Conservation (phyloP, 2,113 vertebrate species). For the Cochlearius cochlearius region DNA sequence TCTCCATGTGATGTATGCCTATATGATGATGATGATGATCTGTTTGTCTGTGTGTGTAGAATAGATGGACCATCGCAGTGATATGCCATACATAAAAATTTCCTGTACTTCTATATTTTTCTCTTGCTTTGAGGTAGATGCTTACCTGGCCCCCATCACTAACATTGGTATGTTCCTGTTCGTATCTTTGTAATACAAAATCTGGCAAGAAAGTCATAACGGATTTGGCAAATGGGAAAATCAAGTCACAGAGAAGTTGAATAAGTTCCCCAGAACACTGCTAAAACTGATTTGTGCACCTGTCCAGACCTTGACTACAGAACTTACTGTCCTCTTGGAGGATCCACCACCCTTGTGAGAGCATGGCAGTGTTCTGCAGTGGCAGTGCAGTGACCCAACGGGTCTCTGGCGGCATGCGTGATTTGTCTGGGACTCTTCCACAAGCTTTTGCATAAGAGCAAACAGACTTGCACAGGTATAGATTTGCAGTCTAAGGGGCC, state of each 20-base stretch:
- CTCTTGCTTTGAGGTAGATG: neutral
- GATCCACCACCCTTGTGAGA: neutral
- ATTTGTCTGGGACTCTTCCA: neutral
- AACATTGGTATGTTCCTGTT: neutral
- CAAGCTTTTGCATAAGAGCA: neutral
- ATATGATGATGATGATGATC: neutral
- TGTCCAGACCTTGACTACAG: neutral
- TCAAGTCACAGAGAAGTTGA: neutral
- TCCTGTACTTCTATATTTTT: neutral
- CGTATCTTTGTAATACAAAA: neutral
- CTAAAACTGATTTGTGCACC: neutral
- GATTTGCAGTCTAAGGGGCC: neutral
- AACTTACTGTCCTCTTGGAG: neutral
- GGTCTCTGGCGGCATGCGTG: neutral
- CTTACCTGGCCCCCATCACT: neutral
- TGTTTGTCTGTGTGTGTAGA: neutral
- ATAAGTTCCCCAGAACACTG: neutral
- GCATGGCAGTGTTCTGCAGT: accelerated
- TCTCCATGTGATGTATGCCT: neutral
- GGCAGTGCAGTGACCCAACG: accelerated
- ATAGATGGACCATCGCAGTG: neutral
- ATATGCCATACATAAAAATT: neutral
- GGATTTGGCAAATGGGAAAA: neutral
- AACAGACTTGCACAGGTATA: neutral
- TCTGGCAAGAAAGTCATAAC: neutral